Percentiles rank a stretch among this genome's conserved stretches.
Evolutionary conservation across 2,888 invertebrate species (phyloP).

Genomic region (Nysson spinosus): DNA sequence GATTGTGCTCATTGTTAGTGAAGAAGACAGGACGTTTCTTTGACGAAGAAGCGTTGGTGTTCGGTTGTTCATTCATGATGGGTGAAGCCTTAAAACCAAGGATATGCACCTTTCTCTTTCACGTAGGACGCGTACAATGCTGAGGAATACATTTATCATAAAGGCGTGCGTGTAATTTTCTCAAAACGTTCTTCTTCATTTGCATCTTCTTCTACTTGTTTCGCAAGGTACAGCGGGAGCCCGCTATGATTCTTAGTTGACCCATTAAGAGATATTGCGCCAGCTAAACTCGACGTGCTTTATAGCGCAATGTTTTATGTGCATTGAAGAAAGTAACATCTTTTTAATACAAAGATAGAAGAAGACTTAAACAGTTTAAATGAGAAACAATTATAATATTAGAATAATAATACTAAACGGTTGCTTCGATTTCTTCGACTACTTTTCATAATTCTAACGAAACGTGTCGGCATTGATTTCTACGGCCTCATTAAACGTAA

Average conservation of each 20-base stretch:
- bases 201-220: conserved; percentile 32
- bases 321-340: conserved; percentile 18
- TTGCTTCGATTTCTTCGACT: too few species aligned
- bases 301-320: background rate
- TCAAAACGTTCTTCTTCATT: conserved; percentile 29
- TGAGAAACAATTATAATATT: too few species aligned
- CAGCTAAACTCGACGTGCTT: conserved; percentile 12
- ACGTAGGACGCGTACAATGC: conserved; percentile 28
- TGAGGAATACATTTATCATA: conserved; percentile 20
- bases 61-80: conserved; percentile 14
- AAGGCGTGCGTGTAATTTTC: conserved; percentile 26
- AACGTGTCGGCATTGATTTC: too few species aligned
- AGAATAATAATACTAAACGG: too few species aligned
- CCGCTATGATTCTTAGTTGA: conserved; percentile 16
- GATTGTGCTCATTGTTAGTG: conserved; percentile 27
- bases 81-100: conserved; percentile 11
- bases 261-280: conserved; percentile 10
- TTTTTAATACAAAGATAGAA: too few species aligned
- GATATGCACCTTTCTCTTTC: conserved; percentile 46
- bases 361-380: too few species aligned
- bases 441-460: too few species aligned
- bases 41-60: conserved; percentile 13
- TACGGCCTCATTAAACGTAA: too few species aligned
- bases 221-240: conserved; percentile 1
- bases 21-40: conserved; percentile 24